Evolutionary conservation across 2,113 vertebrate genomes (phyloP).

Genomic region (Canis aureus): DNA sequence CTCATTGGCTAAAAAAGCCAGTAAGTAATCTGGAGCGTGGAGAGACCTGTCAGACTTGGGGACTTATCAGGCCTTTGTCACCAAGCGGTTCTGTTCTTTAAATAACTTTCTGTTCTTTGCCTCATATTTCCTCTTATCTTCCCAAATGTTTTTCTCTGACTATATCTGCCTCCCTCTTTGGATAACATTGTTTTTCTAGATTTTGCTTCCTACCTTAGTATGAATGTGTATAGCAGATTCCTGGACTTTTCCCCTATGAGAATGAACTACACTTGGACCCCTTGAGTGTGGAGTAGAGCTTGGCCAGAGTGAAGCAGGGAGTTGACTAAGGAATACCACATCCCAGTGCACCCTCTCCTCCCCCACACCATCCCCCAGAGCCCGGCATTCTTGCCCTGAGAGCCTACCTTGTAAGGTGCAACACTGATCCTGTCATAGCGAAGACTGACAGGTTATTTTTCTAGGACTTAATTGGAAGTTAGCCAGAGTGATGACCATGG

Average conservation of each 20-base stretch:
- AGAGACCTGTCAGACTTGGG: not conserved
- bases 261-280: not conserved
- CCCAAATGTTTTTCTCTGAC: not conserved
- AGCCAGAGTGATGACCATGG: not conserved
- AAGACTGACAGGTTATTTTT: slow-evolving; percentile 7
- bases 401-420: not conserved
- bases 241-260: not conserved
- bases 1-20: not conserved
- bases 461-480: not conserved
- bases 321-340: not conserved
- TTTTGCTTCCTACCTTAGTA: not conserved
- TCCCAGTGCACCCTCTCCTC: no score
- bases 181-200: not conserved
- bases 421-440: not conserved
- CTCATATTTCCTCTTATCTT: not conserved
- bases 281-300: not conserved
- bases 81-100: not conserved
- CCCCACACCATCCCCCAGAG: not conserved
- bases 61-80: not conserved
- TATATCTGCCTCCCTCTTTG: not conserved
- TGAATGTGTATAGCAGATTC: not conserved
- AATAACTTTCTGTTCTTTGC: not conserved
- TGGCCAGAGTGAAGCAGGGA: not conserved
- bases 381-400: not conserved
- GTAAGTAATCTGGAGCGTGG: not conserved